phyloP scores from a whole-genome alignment of 2,797 vertebrate species.

The Gallinago nigripennis region DNA sequence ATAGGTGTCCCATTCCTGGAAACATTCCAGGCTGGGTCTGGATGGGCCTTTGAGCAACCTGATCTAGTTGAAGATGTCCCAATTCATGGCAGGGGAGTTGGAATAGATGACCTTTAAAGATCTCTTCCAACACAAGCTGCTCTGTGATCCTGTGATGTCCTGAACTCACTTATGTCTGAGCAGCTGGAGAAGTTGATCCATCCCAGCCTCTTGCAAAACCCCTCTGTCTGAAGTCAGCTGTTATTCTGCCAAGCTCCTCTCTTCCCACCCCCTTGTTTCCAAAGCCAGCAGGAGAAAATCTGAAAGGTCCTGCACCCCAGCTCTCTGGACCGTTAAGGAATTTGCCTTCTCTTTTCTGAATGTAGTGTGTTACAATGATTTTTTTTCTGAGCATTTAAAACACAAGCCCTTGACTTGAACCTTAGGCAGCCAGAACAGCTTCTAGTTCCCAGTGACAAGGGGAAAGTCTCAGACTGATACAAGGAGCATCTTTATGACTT shows the following conservation, averaged over 20 bases:
- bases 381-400: background rate
- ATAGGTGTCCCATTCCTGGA: background rate
- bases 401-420: background rate
- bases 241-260: background rate
- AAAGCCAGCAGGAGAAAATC: background rate
- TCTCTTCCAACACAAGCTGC: background rate
- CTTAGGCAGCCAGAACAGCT: background rate
- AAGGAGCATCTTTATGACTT: background rate
- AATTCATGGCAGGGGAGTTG: background rate
- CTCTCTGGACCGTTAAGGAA: background rate
- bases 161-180: background rate
- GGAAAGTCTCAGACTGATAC: background rate
- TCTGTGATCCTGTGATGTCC: background rate
- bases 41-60: background rate
- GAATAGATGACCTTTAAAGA: background rate
- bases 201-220: fast-evolving
- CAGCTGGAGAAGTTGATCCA: background rate
- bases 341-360: background rate
- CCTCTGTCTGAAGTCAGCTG: background rate
- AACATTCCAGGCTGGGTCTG: background rate
- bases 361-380: background rate
- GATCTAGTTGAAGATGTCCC: background rate
- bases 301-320: background rate
- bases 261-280: background rate
- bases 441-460: background rate